Percentiles rank a stretch among this genome's conserved stretches.
Conservation (phyloP, 2,888 invertebrate species). For the Blastobasis adustella region DNA sequence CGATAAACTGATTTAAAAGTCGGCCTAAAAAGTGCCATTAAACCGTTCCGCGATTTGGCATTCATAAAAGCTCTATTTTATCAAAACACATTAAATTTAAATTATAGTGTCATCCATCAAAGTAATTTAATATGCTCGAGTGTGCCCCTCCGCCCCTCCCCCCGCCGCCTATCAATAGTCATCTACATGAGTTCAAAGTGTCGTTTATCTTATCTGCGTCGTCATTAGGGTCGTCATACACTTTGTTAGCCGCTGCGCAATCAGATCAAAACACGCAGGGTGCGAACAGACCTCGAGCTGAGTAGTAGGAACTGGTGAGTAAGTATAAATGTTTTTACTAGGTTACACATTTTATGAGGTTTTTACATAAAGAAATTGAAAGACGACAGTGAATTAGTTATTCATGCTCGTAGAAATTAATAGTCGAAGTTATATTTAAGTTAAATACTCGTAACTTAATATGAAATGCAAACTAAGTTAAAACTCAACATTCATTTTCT, state of each 20-base stretch:
- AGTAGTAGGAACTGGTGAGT: no score
- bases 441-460: no score
- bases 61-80: slow-evolving; percentile 49
- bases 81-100: slow-evolving; percentile 70
- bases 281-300: no score
- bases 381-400: no score
- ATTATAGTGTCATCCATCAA: slow-evolving; percentile 66
- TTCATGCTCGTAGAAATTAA: no score
- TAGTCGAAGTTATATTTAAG: no score
- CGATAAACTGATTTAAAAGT: slow-evolving; percentile 18
- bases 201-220: slow-evolving; percentile 57
- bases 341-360: no score
- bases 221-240: slow-evolving; percentile 38
- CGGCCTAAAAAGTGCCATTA: slow-evolving; percentile 23
- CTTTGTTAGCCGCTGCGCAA: slow-evolving; percentile 8
- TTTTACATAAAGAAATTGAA: no score
- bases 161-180: slow-evolving; percentile 32
- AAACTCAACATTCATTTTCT: no score
- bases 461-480: no score
- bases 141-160: slow-evolving; percentile 13
- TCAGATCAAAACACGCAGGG: no score
- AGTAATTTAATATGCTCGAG: slow-evolving; percentile 62
- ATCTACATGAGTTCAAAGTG: slow-evolving; percentile 54
- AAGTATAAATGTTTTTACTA: no score
- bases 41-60: slow-evolving; percentile 34